phyloP scores from a whole-genome alignment of 2,888 invertebrate species.

The Labia minor region DNA sequence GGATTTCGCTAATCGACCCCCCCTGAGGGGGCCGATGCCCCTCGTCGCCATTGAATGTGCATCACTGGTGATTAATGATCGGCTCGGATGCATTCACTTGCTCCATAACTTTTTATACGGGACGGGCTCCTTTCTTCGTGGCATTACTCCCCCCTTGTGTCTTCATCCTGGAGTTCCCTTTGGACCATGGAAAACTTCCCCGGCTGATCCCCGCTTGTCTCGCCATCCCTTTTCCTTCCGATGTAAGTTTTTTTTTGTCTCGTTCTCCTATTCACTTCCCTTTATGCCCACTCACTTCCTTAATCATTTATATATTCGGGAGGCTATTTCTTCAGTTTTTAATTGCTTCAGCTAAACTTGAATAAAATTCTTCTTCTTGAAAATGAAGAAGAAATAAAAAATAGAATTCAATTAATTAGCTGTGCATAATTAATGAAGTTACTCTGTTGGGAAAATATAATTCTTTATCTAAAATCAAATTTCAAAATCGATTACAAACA shows the following conservation, averaged over 20 bases:
- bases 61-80: constrained; percentile 13
- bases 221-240: constrained; percentile 21
- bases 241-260: background rate
- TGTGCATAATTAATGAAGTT: too few species aligned
- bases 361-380: too few species aligned
- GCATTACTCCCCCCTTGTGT: background rate
- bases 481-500: too few species aligned
- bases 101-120: constrained; percentile 5
- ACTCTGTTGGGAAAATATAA: too few species aligned
- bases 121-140: background rate
- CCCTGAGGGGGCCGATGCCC: background rate
- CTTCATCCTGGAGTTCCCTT: constrained; percentile 21
- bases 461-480: too few species aligned
- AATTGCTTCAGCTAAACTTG: background rate
- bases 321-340: constrained; percentile 7
- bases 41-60: background rate
- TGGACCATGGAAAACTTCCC: constrained; percentile 26
- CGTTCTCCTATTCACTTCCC: background rate
- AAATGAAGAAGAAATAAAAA: too few species aligned
- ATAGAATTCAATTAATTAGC: too few species aligned
- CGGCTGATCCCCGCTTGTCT: constrained; percentile 21
- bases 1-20: constrained; percentile 13
- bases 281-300: background rate
- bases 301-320: constrained; percentile 16
- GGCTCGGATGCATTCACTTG: constrained; percentile 13